Conservation (phyloP, 2,888 invertebrate genomes). For the Drosophila emarginata region DNA sequence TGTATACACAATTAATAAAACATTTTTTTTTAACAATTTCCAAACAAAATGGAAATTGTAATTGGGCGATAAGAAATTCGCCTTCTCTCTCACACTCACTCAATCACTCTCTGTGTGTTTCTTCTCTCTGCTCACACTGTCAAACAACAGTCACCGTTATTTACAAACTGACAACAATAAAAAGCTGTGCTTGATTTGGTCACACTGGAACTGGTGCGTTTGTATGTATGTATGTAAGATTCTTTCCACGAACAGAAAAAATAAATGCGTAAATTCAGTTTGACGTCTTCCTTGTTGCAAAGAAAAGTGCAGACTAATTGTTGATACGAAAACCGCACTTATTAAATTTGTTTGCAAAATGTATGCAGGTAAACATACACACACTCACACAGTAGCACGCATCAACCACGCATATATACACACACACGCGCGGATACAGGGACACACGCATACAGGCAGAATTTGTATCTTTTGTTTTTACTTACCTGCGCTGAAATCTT, state of each 20-base stretch:
- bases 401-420: slow-evolving; percentile 27
- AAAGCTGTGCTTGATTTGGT: slow-evolving; percentile 18
- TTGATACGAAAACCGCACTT: slow-evolving; percentile 37
- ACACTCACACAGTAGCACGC: slow-evolving; percentile 14
- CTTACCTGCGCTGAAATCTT: slow-evolving; percentile 64
- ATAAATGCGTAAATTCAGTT: slow-evolving; percentile 62
- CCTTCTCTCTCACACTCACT: slow-evolving; percentile 1
- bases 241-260: slow-evolving; percentile 42
- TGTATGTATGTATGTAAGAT: background rate
- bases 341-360: slow-evolving; percentile 27
- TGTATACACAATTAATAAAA: slow-evolving; percentile 5
- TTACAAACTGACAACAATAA: slow-evolving; percentile 53
- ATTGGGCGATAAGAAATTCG: slow-evolving; percentile 48
- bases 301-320: slow-evolving; percentile 58
- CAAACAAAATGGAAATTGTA: slow-evolving; percentile 24
- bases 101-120: slow-evolving; percentile 4
- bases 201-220: slow-evolving; percentile 23
- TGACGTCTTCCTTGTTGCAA: slow-evolving; percentile 24
- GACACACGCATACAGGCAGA: slow-evolving; percentile 18
- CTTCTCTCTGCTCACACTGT: background rate
- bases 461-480: slow-evolving; percentile 45
- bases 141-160: slow-evolving; percentile 29
- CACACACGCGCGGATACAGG: slow-evolving; percentile 13
- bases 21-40: slow-evolving; percentile 9
- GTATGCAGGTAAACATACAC: slow-evolving; percentile 38